Conservation (phyloP, 2,888 invertebrate genomes). For the Lathronympha strigana region DNA sequence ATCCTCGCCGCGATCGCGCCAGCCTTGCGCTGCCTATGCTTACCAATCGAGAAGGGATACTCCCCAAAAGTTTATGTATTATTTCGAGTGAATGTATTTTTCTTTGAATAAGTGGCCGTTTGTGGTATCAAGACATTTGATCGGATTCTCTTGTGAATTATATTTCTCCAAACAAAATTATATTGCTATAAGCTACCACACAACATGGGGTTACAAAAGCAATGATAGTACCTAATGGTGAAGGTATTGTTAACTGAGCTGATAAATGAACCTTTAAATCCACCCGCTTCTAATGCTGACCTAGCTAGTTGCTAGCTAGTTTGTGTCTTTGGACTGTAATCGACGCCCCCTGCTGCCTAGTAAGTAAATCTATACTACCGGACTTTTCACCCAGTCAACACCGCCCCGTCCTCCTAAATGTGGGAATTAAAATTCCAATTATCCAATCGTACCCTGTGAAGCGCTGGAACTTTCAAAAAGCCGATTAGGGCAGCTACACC, state of each 20-base stretch:
- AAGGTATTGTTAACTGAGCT: neutral
- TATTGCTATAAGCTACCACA: neutral
- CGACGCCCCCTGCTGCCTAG: conserved; percentile 1
- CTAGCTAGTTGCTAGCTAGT: too few species aligned
- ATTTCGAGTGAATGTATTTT: conserved; percentile 37
- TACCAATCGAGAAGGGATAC: conserved; percentile 36
- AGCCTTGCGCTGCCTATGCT: conserved; percentile 23
- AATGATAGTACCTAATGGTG: neutral
- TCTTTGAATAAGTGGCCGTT: conserved; percentile 20
- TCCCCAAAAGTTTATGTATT: conserved; percentile 30
- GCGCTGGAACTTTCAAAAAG: too few species aligned
- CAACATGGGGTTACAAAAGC: neutral
- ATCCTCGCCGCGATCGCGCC: neutral
- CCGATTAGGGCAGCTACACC: too few species aligned
- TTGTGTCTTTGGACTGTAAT: neutral
- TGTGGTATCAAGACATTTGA: neutral
- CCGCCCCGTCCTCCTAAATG: conserved; percentile 7
- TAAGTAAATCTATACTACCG: neutral
- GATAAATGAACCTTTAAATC: conserved; percentile 4
- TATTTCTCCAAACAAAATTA: too few species aligned
- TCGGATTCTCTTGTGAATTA: conserved; percentile 16
- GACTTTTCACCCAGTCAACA: conserved; percentile 1
- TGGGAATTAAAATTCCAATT: conserved; percentile 5
- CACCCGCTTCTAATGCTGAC: conserved; percentile 8
- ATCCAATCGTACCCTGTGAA: too few species aligned